These are phyloP conservation scores for Petrophora chlorosata DNA, from an alignment of 2,888 invertebrate species.

Conservation along the genomic window DNA sequence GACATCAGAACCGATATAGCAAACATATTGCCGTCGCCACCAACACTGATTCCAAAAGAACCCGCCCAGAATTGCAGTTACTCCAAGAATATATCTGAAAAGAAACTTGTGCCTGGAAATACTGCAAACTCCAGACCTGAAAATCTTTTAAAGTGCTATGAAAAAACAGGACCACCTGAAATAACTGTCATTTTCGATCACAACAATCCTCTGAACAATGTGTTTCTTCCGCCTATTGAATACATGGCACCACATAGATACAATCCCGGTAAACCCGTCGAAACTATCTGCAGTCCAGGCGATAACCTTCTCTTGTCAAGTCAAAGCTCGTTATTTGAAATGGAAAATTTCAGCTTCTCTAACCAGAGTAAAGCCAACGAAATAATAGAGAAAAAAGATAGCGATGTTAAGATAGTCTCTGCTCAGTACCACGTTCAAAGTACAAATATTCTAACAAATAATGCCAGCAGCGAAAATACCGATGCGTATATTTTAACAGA, in stretches of 20 bases:
- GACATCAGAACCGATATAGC: conserved; percentile 26
- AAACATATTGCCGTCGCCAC: conserved; percentile 22
- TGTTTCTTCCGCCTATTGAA: conserved; percentile 48
- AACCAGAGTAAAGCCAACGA: not conserved
- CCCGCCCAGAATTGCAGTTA: too few species aligned
- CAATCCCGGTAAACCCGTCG: conserved; percentile 47
- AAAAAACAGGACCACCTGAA: conserved; percentile 12
- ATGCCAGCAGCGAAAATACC: conserved; percentile 33
- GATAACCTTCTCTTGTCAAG: too few species aligned
- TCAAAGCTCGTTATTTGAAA: too few species aligned
- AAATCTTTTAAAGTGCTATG: not conserved
- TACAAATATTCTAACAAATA: conserved; percentile 20
- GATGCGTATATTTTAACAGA: conserved; percentile 37
- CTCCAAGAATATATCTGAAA: conserved; percentile 25
- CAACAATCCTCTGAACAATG: conserved; percentile 68
- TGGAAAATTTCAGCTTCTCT: too few species aligned
- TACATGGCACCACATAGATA: conserved; percentile 53
- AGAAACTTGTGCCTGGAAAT: conserved; percentile 4
- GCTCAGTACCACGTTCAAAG: conserved; percentile 29
- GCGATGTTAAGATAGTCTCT: conserved; percentile 24
- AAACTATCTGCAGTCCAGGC: conserved; percentile 23
- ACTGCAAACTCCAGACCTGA: not conserved
- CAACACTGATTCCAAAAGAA: conserved; percentile 29
- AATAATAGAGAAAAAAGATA: conserved; percentile 7
- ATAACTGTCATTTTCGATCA: conserved; percentile 63